Evolutionary conservation across 2,113 vertebrate genomes (phyloP).

Genomic region (Tylochromis polylepis): DNA sequence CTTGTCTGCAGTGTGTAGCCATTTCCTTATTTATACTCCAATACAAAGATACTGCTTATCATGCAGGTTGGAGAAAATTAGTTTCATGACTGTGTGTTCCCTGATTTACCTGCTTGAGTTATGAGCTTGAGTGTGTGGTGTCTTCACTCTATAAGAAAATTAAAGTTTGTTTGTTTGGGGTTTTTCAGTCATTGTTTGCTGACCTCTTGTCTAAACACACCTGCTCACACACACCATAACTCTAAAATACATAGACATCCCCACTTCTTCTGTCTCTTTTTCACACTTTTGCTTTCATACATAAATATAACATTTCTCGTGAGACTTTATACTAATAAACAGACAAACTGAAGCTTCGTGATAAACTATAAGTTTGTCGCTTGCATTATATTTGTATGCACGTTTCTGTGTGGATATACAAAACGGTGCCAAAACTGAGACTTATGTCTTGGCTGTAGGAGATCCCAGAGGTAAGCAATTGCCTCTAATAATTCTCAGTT

Average conservation of each 20-base stretch:
- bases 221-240: not conserved
- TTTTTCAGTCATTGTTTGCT: not conserved
- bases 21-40: conserved; percentile 17
- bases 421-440: conserved; percentile 13
- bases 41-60: conserved; percentile 9
- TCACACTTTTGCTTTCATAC: not conserved
- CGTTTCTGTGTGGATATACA: not conserved
- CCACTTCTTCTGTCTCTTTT: not conserved
- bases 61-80: not conserved
- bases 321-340: not conserved
- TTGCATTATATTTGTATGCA: not conserved
- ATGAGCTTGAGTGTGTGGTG: not conserved
- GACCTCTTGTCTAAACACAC: not conserved
- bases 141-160: not conserved
- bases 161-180: not conserved
- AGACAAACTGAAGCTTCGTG: not conserved
- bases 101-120: not conserved
- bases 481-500: conserved; percentile 21
- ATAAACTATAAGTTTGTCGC: not conserved
- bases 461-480: conserved; percentile 38
- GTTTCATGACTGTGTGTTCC: not conserved
- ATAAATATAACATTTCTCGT: not conserved
- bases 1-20: not conserved
- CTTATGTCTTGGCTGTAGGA: not conserved
- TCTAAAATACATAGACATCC: not conserved